Base-by-base conservation (phyloP, 2,888 invertebrate genomes). In the Mantis religiosa region DNA sequence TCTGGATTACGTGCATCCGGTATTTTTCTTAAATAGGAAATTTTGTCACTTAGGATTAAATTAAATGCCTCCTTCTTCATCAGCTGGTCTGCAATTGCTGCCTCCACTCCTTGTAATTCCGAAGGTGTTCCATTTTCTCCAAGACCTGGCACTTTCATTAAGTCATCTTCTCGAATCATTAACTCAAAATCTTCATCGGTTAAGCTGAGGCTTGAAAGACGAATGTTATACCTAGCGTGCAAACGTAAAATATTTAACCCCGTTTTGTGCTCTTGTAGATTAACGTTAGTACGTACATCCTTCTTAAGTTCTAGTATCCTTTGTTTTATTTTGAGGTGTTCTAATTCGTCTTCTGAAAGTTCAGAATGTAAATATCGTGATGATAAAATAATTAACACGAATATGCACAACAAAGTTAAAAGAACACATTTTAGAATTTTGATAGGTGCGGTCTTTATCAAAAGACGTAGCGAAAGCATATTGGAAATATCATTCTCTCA, bases 1-100 rank as follows among this genome's bases (percentile, higher is more conserved):
- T 92, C 91, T 86, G 92, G 90, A 91, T 94, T 93, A 90, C 96
- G 92, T 92, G 94, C 93, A 94, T 96, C 98, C 92, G 95, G 95
- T 81, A 98, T 93, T 91, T 96, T 96, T 91, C 99, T 94, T 93
- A 97, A 97, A 91, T 98, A 95, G 0, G 98, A 95, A 92, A 99
- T 96, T 92, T 97, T 96, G 92, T 98, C 97, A 92, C 98, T 98
- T 12, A 98, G 94, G 91, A 98, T 95, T 89, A 97, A 96, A 92
- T 99, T 99, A 91, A 99, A 95, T 1, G 98, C 98, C 91, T 97
- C 96, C 92, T 96, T 96, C 91, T 97, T 96, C 92, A 97, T 95
- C 0, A 97, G 95, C 91, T 95, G 94, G 90, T 97, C 96, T 34
- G 94, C 92, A 91, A 93, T 91, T 83, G 93, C 93, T 91, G 95